A percentile compares a stretch with the other conserved stretches of the same genome.
phyloP scores from a whole-genome alignment of 2,113 vertebrate species.

The Cettia cetti region DNA sequence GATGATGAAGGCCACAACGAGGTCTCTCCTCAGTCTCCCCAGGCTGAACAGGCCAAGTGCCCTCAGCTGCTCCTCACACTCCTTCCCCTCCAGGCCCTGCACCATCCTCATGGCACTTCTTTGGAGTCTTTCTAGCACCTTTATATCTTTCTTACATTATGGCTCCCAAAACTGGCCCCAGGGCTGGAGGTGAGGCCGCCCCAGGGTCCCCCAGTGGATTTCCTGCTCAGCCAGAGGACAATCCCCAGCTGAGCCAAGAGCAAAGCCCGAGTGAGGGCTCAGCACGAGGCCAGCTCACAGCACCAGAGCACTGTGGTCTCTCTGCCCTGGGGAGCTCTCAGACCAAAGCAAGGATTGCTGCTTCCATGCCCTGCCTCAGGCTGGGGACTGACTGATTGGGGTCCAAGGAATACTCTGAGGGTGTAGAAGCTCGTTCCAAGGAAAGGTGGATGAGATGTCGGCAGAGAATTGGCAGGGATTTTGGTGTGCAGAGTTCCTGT shows the following conservation, averaged over 20 bases:
- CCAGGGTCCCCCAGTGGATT: neutral
- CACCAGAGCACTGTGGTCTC: neutral
- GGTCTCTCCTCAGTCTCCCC: neutral
- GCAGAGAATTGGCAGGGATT: neutral
- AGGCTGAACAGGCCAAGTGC: neutral
- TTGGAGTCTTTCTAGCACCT: neutral
- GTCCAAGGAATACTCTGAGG: neutral
- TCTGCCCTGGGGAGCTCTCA: neutral
- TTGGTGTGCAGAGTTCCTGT: neutral
- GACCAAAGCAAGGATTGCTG: neutral
- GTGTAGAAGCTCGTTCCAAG: neutral
- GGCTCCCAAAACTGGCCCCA: neutral
- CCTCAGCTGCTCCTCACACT: neutral
- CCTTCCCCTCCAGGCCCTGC: neutral
- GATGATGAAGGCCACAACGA: rapidly evolving
- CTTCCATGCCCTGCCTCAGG: neutral
- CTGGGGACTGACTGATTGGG: neutral
- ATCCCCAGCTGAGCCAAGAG: neutral
- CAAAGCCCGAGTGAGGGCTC: neutral
- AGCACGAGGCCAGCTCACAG: neutral
- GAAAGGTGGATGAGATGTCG: neutral
- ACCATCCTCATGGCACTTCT: neutral
- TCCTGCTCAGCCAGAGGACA: neutral
- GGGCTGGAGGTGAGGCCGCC: rapidly evolving
- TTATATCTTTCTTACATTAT: rapidly evolving